phyloP scores from a whole-genome alignment of 2,797 vertebrate genomes.

The Lagothrix lagotricha region DNA sequence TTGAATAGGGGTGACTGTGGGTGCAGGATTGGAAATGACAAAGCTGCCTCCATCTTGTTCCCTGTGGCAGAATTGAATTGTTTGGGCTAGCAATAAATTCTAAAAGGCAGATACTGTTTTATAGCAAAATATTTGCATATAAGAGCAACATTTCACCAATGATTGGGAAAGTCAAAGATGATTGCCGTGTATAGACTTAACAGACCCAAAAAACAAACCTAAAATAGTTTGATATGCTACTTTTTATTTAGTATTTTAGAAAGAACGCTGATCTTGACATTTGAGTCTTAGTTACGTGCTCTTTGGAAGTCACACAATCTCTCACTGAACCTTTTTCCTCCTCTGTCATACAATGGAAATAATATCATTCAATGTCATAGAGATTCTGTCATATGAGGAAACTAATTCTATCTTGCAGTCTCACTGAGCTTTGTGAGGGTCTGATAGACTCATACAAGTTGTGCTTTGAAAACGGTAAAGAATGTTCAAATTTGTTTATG shows the following conservation, averaged over 20 bases:
- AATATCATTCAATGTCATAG: neutral
- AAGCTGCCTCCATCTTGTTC: neutral
- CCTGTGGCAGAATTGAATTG: neutral
- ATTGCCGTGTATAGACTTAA: neutral
- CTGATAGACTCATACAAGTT: neutral
- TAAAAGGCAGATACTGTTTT: neutral
- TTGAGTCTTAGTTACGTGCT: neutral
- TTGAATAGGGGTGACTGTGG: neutral
- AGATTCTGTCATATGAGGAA: neutral
- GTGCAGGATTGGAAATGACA: neutral
- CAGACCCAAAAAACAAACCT: neutral
- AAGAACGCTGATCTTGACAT: conserved; percentile 17
- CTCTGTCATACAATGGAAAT: neutral
- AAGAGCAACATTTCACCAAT: neutral
- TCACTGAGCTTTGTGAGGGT: neutral
- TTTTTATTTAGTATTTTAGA: neutral
- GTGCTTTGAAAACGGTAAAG: neutral
- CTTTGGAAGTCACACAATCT: neutral
- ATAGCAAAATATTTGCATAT: neutral
- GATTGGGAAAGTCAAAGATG: neutral
- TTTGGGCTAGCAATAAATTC: neutral
- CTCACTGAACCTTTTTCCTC: neutral
- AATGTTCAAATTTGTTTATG: neutral
- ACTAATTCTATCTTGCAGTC: neutral
- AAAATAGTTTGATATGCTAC: neutral